These are phyloP conservation scores for Bubo blakistoni DNA, from an alignment of 2,113 vertebrate genomes.

Conservation along the genomic window DNA sequence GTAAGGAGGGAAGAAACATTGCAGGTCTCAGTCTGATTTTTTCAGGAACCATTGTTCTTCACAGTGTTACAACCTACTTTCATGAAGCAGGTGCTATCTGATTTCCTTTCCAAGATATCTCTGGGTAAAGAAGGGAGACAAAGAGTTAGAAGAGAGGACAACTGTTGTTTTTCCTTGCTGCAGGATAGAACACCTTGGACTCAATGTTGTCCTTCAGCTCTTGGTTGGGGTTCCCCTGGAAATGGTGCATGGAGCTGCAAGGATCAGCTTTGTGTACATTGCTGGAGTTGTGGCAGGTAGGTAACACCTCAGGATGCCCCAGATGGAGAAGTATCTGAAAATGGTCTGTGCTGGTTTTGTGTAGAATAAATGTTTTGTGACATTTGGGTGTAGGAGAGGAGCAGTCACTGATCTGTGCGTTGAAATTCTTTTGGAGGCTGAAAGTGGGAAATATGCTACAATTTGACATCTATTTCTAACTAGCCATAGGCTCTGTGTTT, in stretches of 20 bases:
- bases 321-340: neutral
- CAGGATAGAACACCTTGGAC: conserved; percentile 94
- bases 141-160: neutral
- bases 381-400: neutral
- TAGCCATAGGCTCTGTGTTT: neutral
- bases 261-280: conserved; percentile 90
- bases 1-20: neutral
- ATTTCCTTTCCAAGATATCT: neutral
- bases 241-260: conserved; percentile 93
- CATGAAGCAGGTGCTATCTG: neutral
- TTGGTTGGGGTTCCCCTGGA: conserved; percentile 95
- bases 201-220: conserved; percentile 95
- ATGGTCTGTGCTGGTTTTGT: neutral
- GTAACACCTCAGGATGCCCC: neutral
- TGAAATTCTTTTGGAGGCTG: neutral
- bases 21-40: neutral
- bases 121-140: neutral
- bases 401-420: neutral
- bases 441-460: neutral
- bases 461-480: neutral
- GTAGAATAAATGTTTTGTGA: neutral
- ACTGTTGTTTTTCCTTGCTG: conserved; percentile 55
- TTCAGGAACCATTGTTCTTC: neutral
- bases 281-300: conserved; percentile 96
- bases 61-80: neutral